A percentile compares a stretch with the other conserved stretches of the same genome.
Conservation (phyloP, 2,888 invertebrate species). For the Clistopyga incitator region DNA sequence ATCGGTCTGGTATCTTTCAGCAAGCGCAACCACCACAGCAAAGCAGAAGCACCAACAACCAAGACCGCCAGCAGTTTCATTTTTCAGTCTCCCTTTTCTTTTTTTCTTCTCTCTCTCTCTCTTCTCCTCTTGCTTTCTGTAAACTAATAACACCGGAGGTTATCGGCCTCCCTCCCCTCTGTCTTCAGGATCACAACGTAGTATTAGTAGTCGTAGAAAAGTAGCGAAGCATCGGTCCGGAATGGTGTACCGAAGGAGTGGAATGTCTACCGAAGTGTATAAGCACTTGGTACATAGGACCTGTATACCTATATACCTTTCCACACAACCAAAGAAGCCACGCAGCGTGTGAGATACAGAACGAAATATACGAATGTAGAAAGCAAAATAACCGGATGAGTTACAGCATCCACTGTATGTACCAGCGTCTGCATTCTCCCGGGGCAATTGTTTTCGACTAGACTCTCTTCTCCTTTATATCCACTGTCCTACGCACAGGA, state of each 20-base stretch:
- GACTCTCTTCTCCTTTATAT: slow-evolving; percentile 66
- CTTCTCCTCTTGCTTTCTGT: slow-evolving; percentile 35
- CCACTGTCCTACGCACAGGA: background rate
- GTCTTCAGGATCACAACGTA: slow-evolving; percentile 23
- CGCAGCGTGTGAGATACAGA: slow-evolving; percentile 41
- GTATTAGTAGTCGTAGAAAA: slow-evolving; percentile 49
- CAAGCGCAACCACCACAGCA: background rate
- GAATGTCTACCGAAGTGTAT: slow-evolving; percentile 1
- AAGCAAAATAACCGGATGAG: slow-evolving; percentile 66
- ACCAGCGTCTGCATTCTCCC: slow-evolving; percentile 56
- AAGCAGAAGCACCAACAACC: slow-evolving; percentile 24
- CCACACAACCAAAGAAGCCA: slow-evolving; percentile 35
- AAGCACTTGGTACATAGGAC: slow-evolving; percentile 27
- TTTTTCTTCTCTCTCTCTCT: no score
- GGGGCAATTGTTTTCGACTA: slow-evolving; percentile 76
- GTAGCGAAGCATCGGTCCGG: slow-evolving; percentile 37
- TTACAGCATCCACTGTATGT: slow-evolving; percentile 65
- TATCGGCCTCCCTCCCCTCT: slow-evolving; percentile 45
- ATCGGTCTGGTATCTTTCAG: slow-evolving; percentile 55
- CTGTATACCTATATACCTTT: slow-evolving; percentile 64
- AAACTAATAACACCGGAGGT: slow-evolving; percentile 63
- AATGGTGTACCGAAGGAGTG: slow-evolving; percentile 27
- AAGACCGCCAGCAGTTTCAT: slow-evolving; percentile 42
- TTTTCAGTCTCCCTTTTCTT: slow-evolving; percentile 40
- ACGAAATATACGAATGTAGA: slow-evolving; percentile 42